Evolutionary conservation across 2,797 vertebrate genomes (phyloP).

Genomic region (Miichthys miiuy): DNA sequence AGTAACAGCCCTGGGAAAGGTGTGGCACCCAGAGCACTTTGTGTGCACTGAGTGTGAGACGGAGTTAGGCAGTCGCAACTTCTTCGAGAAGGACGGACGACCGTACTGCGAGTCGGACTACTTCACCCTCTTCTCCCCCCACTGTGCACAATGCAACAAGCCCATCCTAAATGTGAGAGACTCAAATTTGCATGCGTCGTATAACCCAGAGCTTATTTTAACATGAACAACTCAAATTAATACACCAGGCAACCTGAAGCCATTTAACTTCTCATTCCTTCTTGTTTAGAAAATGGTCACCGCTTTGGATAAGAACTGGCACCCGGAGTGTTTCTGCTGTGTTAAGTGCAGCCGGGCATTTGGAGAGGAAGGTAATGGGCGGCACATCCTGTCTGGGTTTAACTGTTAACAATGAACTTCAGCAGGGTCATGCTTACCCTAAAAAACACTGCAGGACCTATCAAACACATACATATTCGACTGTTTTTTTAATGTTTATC

Average conservation of each 20-base stretch:
- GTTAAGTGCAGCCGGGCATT: conserved; percentile 91
- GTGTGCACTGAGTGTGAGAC: conserved; percentile 90
- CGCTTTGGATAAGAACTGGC: conserved; percentile 94
- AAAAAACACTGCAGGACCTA: not conserved
- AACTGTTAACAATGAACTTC: conserved; percentile 3
- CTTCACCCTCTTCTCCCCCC: conserved; percentile 92
- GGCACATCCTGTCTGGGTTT: conserved; percentile 52
- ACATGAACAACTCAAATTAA: not conserved
- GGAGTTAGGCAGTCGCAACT: conserved; percentile 92
- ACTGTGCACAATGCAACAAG: conserved; percentile 92
- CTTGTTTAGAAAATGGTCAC: conserved; percentile 93
- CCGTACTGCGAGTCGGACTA: conserved; percentile 95
- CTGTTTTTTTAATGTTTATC: not conserved
- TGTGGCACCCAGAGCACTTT: conserved; percentile 96
- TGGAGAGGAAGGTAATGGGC: conserved; percentile 92
- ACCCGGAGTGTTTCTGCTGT: conserved; percentile 95
- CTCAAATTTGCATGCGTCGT: not conserved
- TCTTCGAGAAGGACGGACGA: conserved; percentile 93
- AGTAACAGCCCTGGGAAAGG: conserved; percentile 91
- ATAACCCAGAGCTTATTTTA: not conserved
- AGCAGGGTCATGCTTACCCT: conserved; percentile 4
- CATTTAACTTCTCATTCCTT: not conserved
- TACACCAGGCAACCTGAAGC: not conserved
- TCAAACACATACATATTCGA: not conserved
- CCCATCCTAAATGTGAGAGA: conserved; percentile 92